Conservation (phyloP, 2,113 vertebrate species). For the Cepphus grylle region DNA sequence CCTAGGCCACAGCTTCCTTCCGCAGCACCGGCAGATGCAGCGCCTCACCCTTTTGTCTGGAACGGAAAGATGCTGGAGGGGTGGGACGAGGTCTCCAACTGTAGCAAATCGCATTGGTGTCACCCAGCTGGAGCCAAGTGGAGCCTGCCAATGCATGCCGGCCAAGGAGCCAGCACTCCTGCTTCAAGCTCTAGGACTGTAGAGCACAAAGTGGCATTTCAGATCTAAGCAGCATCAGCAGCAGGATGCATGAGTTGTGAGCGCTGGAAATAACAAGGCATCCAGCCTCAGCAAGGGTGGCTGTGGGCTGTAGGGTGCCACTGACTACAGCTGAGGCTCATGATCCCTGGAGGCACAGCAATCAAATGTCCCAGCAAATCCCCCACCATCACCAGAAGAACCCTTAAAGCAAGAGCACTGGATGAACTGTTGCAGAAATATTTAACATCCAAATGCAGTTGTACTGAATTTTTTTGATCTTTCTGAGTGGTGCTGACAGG, state of each 20-base stretch:
- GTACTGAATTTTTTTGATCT: not conserved
- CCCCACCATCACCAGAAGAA: not conserved
- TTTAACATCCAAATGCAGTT: not conserved
- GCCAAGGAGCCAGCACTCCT: fast-evolving
- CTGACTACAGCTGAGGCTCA: not conserved
- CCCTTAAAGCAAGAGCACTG: not conserved
- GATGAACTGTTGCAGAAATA: not conserved
- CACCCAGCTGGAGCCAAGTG: not conserved
- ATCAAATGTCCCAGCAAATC: not conserved
- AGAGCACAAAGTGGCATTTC: not conserved
- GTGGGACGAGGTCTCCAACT: not conserved
- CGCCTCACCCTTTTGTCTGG: not conserved
- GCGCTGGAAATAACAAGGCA: not conserved
- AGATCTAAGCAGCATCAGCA: not conserved
- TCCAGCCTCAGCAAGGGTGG: not conserved
- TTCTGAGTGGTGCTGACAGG: not conserved
- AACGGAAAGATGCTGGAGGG: not conserved
- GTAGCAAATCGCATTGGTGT: not conserved
- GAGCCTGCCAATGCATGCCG: not conserved
- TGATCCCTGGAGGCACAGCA: not conserved
- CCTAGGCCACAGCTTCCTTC: not conserved
- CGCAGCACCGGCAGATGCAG: not conserved
- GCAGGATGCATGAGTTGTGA: not conserved
- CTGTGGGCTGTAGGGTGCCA: not conserved
- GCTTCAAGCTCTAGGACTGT: not conserved